Conservation (phyloP, 2,888 invertebrate genomes). For the Tanaodytes sp. region DNA sequence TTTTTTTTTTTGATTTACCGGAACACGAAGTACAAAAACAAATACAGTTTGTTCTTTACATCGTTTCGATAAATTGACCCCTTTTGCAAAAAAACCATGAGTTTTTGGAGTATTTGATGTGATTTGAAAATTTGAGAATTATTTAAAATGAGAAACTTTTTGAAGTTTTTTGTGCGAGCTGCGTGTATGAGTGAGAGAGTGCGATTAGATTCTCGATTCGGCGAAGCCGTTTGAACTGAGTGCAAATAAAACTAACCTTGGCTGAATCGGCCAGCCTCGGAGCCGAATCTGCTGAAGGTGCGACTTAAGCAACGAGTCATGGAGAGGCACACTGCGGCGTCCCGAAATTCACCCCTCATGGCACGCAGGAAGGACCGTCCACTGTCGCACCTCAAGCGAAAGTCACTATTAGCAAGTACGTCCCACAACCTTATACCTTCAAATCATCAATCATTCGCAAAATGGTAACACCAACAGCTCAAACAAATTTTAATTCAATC, state of each 20-base stretch:
- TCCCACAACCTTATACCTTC: constrained; percentile 55
- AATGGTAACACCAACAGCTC: constrained; percentile 31
- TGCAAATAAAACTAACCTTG: constrained; percentile 70
- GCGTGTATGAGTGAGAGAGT: constrained; percentile 39
- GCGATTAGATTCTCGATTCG: constrained; percentile 36
- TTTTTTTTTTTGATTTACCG: too few relatives aligned
- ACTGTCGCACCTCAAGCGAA: constrained; percentile 84
- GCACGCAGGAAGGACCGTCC: constrained; percentile 84
- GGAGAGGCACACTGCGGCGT: constrained; percentile 79
- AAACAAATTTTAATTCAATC: too few relatives aligned
- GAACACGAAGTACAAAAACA: too few relatives aligned
- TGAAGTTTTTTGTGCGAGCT: too few relatives aligned
- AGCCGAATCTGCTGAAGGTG: constrained; percentile 96
- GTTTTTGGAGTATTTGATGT: too few relatives aligned
- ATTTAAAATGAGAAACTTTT: too few relatives aligned
- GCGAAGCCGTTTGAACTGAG: constrained; percentile 56
- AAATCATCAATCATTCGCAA: constrained; percentile 21
- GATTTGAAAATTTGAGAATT: too few relatives aligned
- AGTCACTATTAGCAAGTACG: constrained; percentile 78
- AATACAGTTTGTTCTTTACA: too few relatives aligned
- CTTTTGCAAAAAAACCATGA: too few relatives aligned
- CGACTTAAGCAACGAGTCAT: constrained; percentile 95
- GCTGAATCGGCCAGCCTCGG: constrained; percentile 84
- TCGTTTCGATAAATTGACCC: too few relatives aligned
- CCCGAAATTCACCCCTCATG: constrained; percentile 90